A percentile compares a stretch with the other conserved stretches of the same genome.
These are phyloP conservation scores for Euphonia xanthogaster DNA, from an alignment of 2,797 vertebrate species.

Conservation along the genomic window DNA sequence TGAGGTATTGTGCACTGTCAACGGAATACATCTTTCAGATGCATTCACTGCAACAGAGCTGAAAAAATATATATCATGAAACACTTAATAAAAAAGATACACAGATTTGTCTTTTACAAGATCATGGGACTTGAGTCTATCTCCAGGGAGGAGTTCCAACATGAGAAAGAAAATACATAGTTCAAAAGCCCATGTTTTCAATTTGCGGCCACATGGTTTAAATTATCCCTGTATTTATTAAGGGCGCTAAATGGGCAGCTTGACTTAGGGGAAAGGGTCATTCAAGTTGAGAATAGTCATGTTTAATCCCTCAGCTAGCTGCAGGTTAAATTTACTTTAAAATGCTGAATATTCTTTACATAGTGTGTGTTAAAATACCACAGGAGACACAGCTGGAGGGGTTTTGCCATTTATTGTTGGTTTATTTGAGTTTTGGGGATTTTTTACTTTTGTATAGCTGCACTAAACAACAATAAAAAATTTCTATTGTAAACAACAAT, in stretches of 20 bases:
- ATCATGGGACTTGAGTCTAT: conserved; percentile 77
- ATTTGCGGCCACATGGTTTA: conserved; percentile 90
- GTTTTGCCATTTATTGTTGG: background rate
- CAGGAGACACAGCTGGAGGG: background rate
- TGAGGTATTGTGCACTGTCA: conserved; percentile 56
- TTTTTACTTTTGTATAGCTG: conserved; percentile 46
- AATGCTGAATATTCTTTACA: conserved; percentile 47
- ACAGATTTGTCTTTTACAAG: conserved; percentile 79
- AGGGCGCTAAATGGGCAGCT: conserved; percentile 84
- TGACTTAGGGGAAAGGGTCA: conserved; percentile 78
- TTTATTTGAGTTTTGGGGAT: background rate
- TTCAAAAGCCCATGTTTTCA: conserved; percentile 89
- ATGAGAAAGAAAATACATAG: conserved; percentile 87
- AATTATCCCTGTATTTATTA: conserved; percentile 92
- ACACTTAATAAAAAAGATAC: conserved; percentile 79
- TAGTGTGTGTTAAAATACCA: conserved; percentile 44
- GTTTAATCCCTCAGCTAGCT: conserved; percentile 72
- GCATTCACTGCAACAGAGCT: conserved; percentile 31
- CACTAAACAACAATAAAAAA: conserved; percentile 51
- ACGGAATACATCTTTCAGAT: conserved; percentile 52
- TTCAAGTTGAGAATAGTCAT: conserved; percentile 77
- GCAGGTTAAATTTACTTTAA: conserved; percentile 75
- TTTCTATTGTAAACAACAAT: conserved; percentile 23
- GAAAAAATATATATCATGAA: conserved; percentile 68
- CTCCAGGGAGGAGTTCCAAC: conserved; percentile 88